Evolutionary conservation across 2,797 vertebrate species (phyloP).

Genomic region (Tiaroga cobitis): DNA sequence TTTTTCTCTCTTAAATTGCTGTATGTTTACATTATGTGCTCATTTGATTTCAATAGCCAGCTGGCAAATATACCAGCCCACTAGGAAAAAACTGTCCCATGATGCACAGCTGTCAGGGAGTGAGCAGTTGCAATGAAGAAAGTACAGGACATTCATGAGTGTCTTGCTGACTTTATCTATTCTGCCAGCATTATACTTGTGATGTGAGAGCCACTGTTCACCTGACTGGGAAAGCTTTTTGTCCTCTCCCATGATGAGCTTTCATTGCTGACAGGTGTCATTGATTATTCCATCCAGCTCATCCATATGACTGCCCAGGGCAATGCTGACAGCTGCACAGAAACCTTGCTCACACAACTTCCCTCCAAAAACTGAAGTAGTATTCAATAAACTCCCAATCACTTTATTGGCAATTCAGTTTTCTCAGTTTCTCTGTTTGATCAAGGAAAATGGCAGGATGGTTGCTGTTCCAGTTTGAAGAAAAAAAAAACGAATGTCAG

Average conservation of each 20-base stretch:
- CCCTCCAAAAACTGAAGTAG: slow-evolving; percentile 20
- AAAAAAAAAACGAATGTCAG: slow-evolving; percentile 57
- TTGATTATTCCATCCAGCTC: slow-evolving; percentile 32
- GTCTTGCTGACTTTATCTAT: slow-evolving; percentile 36
- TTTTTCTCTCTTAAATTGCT: background rate
- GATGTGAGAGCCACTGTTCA: slow-evolving; percentile 33
- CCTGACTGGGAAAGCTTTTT: slow-evolving; percentile 29
- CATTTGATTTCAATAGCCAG: slow-evolving; percentile 6
- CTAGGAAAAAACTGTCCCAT: background rate
- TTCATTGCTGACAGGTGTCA: slow-evolving; percentile 45
- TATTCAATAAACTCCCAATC: slow-evolving; percentile 12
- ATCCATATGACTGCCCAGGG: slow-evolving; percentile 37
- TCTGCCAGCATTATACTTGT: slow-evolving; percentile 28
- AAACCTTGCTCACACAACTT: slow-evolving; percentile 9
- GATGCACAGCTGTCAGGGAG: background rate
- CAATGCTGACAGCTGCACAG: slow-evolving; percentile 32
- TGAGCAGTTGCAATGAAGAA: background rate
- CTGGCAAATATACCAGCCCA: background rate
- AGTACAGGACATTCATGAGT: slow-evolving; percentile 1
- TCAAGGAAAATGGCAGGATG: background rate
- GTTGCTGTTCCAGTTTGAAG: background rate
- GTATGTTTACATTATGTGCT: background rate
- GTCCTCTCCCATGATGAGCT: slow-evolving; percentile 32
- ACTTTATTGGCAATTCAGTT: background rate
- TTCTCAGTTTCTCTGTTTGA: slow-evolving; percentile 2